These are phyloP conservation scores for Leptinotarsa defecta DNA, from an alignment of 1,140 invertebrate genomes.

Conservation along the genomic window DNA sequence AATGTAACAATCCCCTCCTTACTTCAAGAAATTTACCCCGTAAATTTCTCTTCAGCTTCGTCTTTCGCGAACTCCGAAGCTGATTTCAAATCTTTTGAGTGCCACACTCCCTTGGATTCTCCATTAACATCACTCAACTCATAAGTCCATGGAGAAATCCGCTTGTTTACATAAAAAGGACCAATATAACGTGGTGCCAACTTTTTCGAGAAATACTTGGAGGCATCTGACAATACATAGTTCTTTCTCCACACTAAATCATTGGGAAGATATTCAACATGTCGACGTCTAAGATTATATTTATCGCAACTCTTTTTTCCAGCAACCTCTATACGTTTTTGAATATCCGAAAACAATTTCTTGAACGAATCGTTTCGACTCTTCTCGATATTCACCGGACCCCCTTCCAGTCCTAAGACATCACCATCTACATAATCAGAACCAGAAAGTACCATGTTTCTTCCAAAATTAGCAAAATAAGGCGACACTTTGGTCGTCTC, in stretches of 20 bases:
- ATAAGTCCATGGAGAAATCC: slow-evolving; percentile 19
- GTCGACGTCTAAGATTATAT: slow-evolving; percentile 38
- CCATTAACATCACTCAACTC: slow-evolving; percentile 10
- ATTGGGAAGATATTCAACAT: slow-evolving; percentile 13
- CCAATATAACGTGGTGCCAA: slow-evolving; percentile 34
- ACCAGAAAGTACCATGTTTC: slow-evolving; percentile 25
- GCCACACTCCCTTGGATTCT: slow-evolving; percentile 17
- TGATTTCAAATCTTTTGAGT: slow-evolving; percentile 18
- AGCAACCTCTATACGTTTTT: not conserved
- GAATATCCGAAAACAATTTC: slow-evolving; percentile 7
- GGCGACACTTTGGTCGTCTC: slow-evolving; percentile 41
- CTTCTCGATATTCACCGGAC: not conserved
- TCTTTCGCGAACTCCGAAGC: not conserved
- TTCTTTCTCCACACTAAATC: slow-evolving; percentile 33
- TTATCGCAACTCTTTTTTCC: not conserved
- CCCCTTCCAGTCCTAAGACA: not conserved
- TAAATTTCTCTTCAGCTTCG: not conserved
- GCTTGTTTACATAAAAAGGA: slow-evolving; percentile 23
- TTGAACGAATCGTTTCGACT: slow-evolving; percentile 18
- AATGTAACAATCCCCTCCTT: slow-evolving; percentile 14
- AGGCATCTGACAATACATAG: slow-evolving; percentile 33
- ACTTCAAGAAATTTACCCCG: slow-evolving; percentile 8
- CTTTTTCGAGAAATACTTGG: slow-evolving; percentile 33
- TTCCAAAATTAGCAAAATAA: slow-evolving; percentile 40
- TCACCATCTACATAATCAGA: slow-evolving; percentile 14